Percentiles rank a stretch among this genome's conserved stretches.
These are phyloP conservation scores for Eristalis intricaria DNA, from an alignment of 2,888 invertebrate species.

Conservation along the genomic window DNA sequence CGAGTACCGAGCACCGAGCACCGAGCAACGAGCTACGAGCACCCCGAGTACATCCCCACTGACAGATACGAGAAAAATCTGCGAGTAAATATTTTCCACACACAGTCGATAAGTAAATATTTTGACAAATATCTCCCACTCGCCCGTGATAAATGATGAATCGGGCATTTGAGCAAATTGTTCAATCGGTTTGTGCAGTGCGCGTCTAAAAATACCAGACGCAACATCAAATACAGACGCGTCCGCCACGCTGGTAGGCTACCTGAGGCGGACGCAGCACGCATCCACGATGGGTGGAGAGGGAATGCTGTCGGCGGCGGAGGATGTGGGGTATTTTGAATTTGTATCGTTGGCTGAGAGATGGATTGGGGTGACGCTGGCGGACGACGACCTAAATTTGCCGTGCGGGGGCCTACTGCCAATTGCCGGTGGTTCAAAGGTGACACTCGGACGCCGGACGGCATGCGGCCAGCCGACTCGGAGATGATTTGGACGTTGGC, in stretches of 20 bases:
- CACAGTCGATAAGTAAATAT: slow-evolving; percentile 69
- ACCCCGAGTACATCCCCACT: slow-evolving; percentile 55
- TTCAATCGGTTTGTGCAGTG: slow-evolving; percentile 62
- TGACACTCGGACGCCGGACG: slow-evolving; percentile 5
- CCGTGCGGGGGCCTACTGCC: neutral
- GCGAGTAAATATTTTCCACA: slow-evolving; percentile 71
- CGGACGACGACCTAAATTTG: slow-evolving; percentile 26
- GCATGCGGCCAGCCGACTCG: neutral
- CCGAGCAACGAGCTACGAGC: neutral
- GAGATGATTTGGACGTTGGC: slow-evolving; percentile 9
- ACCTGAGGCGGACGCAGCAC: slow-evolving; percentile 58
- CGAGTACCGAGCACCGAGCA: neutral
- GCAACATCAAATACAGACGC: slow-evolving; percentile 60
- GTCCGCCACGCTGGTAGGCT: neutral
- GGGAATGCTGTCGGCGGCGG: neutral
- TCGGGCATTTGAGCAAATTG: slow-evolving; percentile 69
- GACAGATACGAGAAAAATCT: slow-evolving; percentile 58
- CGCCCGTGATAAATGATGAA: slow-evolving; percentile 68
- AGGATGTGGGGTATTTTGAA: neutral
- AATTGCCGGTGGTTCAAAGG: slow-evolving; percentile 22
- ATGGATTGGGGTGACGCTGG: neutral
- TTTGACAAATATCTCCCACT: slow-evolving; percentile 71
- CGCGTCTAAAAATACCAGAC: slow-evolving; percentile 63
- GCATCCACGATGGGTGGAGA: neutral
- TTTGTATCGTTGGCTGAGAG: neutral